Evolutionary conservation across 2,888 invertebrate species (phyloP).

Genomic region (Allacma fusca): DNA sequence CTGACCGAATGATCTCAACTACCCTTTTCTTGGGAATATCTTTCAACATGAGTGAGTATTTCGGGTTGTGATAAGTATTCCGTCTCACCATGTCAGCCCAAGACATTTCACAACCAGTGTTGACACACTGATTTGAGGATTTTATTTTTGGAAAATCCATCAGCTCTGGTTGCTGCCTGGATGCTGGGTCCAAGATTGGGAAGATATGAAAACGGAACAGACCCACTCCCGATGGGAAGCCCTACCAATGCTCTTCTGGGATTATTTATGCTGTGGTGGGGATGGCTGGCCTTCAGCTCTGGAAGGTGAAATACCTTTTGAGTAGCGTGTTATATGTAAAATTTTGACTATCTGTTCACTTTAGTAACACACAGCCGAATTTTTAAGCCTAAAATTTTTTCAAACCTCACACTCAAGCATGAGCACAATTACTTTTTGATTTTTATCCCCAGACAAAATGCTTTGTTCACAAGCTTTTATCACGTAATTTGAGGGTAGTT

Average conservation of each 20-base stretch:
- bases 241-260: slow-evolving; percentile 91
- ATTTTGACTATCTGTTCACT: too few species aligned
- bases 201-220: slow-evolving; percentile 74
- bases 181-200: slow-evolving; percentile 90
- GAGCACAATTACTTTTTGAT: too few species aligned
- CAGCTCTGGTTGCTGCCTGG: slow-evolving; percentile 85
- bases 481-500: too few species aligned
- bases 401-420: too few species aligned
- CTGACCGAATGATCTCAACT: not conserved
- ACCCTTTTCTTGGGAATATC: slow-evolving; percentile 10
- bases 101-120: slow-evolving; percentile 6
- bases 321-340: not conserved
- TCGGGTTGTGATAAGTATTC: not conserved
- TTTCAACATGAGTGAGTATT: slow-evolving; percentile 5
- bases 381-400: too few species aligned
- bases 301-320: slow-evolving; percentile 70
- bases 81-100: not conserved
- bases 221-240: slow-evolving; percentile 80
- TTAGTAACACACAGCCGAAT: too few species aligned
- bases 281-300: slow-evolving; percentile 94
- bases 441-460: too few species aligned
- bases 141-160: slow-evolving; percentile 62
- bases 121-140: slow-evolving; percentile 16
- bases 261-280: slow-evolving; percentile 94
- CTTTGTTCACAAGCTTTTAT: too few species aligned